Evolutionary conservation across 2,113 vertebrate species (phyloP).

Genomic region (Muntiacus muntjak): DNA sequence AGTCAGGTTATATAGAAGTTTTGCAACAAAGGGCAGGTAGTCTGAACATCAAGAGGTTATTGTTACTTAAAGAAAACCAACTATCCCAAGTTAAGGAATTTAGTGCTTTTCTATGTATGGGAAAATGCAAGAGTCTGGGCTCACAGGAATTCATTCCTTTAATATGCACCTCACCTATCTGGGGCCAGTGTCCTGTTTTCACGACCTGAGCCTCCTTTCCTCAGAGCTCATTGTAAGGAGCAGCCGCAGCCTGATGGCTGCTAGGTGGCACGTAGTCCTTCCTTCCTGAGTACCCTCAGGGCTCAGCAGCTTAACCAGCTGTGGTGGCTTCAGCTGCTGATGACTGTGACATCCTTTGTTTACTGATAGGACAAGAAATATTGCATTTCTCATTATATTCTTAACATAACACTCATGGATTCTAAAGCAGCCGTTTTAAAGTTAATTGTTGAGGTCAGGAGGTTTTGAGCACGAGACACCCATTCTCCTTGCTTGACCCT

Average conservation of each 20-base stretch:
- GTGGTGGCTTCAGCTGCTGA: not conserved
- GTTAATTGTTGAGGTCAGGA: not conserved
- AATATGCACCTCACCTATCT: not conserved
- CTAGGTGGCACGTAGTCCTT: not conserved
- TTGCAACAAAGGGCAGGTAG: not conserved
- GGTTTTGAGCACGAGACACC: not conserved
- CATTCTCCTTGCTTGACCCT: not conserved
- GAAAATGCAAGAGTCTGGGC: not conserved
- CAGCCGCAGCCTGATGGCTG: not conserved
- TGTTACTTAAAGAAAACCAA: not conserved
- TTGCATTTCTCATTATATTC: not conserved
- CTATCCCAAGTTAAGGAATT: not conserved
- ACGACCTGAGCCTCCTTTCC: not conserved
- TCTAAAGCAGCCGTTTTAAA: not conserved
- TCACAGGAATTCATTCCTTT: not conserved
- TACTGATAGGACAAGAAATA: not conserved
- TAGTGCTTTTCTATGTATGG: not conserved
- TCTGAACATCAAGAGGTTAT: not conserved
- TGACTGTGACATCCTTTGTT: not conserved
- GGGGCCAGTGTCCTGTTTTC: not conserved
- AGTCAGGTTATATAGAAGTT: not conserved
- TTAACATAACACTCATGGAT: not conserved
- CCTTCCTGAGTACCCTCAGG: not conserved
- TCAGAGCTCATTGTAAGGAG: not conserved
- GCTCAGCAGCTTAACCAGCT: not conserved